Conservation (phyloP, 2,797 vertebrate genomes). For the Pampus argenteus region DNA sequence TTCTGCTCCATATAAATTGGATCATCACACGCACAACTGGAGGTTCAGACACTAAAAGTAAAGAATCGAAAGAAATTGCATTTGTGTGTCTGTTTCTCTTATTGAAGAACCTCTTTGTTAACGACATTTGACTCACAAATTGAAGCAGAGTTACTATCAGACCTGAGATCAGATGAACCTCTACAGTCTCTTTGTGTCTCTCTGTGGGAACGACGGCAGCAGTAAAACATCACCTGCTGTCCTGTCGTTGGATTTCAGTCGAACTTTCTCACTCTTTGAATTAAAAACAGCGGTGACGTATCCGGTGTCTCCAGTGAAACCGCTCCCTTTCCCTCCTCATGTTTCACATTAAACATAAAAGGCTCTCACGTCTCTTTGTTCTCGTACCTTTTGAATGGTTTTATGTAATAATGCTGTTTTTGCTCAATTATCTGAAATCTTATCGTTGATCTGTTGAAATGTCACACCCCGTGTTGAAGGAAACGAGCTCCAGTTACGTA, state of each 20-base stretch:
- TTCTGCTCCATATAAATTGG: too few relatives aligned
- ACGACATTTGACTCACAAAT: not conserved
- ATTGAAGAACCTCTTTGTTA: not conserved
- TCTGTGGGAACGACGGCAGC: constrained; percentile 28
- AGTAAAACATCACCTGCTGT: constrained; percentile 1
- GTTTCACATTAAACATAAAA: constrained; percentile 53
- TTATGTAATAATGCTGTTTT: not conserved
- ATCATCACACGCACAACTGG: too few relatives aligned
- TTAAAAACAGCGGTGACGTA: constrained; percentile 18
- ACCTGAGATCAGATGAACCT: constrained; percentile 13
- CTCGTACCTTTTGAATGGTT: not conserved
- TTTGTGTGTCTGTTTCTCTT: too few relatives aligned
- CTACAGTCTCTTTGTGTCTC: constrained; percentile 26
- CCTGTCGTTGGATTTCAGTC: constrained; percentile 17
- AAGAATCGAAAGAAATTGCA: too few relatives aligned
- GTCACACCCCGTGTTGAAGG: constrained; percentile 21
- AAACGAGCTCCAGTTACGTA: constrained; percentile 43
- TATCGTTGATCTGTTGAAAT: constrained; percentile 28
- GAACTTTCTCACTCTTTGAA: constrained; percentile 12
- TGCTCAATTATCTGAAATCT: constrained; percentile 1
- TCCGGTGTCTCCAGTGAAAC: constrained; percentile 37
- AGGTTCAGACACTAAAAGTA: too few relatives aligned
- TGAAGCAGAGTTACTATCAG: not conserved
- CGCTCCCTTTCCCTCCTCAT: constrained; percentile 18
- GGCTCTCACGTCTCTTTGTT: constrained; percentile 24